Evolutionary conservation across 2,888 invertebrate genomes (phyloP).

Genomic region (Orthonevra nobilis): DNA sequence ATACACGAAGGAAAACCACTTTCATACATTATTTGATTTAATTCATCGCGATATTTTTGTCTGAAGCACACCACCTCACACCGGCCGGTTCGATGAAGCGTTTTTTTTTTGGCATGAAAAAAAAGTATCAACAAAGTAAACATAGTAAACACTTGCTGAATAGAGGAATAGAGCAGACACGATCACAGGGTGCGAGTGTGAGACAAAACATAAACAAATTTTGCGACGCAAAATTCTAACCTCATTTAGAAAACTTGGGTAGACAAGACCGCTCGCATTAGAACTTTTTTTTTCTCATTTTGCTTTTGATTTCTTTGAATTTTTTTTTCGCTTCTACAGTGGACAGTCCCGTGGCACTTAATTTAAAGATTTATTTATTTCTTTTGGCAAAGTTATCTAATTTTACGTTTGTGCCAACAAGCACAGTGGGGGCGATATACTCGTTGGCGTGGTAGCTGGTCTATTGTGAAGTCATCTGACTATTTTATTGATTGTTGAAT

Average conservation of each 20-base stretch:
- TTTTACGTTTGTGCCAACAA: not conserved
- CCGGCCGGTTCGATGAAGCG: slow-evolving; percentile 1
- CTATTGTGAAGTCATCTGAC: too few relatives aligned
- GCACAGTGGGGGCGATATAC: not conserved
- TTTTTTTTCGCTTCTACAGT: too few relatives aligned
- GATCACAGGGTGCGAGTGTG: not conserved
- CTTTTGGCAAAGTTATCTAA: slow-evolving; percentile 1
- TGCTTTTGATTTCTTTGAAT: slow-evolving; percentile 1
- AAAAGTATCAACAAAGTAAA: slow-evolving; percentile 11
- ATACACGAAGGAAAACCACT: too few relatives aligned
- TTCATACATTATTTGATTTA: too few relatives aligned
- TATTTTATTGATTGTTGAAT: too few relatives aligned
- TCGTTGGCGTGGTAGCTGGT: too few relatives aligned
- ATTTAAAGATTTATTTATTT: not conserved
- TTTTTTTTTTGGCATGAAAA: not conserved
- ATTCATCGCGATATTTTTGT: too few relatives aligned
- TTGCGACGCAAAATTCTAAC: slow-evolving; percentile 12
- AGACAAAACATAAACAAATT: slow-evolving; percentile 25
- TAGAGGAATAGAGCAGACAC: not conserved
- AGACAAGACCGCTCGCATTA: not conserved
- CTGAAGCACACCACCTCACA: slow-evolving; percentile 1
- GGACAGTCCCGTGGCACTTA: not conserved
- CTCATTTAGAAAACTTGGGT: slow-evolving; percentile 12
- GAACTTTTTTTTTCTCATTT: not conserved
- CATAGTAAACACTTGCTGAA: not conserved